Evolutionary conservation across 2,113 vertebrate species (phyloP), one percentile per base, ranked within the genome.

Genomic region (Polypterus bichir): DNA sequence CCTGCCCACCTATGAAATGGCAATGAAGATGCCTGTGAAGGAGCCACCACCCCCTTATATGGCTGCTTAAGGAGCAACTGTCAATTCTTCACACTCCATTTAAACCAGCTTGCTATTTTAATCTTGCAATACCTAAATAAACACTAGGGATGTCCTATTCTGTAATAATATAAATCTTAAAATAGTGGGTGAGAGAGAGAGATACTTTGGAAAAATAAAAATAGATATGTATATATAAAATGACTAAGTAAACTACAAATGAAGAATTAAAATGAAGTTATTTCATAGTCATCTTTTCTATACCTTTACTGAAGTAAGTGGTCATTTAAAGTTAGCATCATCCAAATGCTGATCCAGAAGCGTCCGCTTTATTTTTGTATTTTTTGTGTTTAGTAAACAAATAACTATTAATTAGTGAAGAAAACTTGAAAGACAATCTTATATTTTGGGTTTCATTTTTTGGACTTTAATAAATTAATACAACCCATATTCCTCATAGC

Each of bases 1-100:
- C 71, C 83, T 98, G 73, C 96, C 96, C 66, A 94, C 91, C 60
- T 98, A 98, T 7, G 96, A 98, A 81, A 98, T 96, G 92, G 93
- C 96, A 1, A 86, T 97, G 85, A 98, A 97, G 84, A 97, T 98
- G 93, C 96, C 84, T 0, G 85, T 88, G 57, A 88, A 97, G 67
- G 93, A 92, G 54, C 89, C 89, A 73, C 87, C 88, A 55, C 91
- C 92, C 0, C 96, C 93, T 4, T 89, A 89, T 73, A 71, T 87
- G 69, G 79, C 82, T 70, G 82, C 80, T 72, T 86, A 77, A 86
- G 73, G 78, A 70, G 63, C n/a, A 27, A 27, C 1, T 27, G 27
- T 27, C 27, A 27, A 27, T 27, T 27, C 27, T 27, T 27, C 49
- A 51, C 49, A 7, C 49, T 51, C 49, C 49, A 6, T 69, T 68